Evolutionary conservation across 37 sponge, comb jelly and placozoan species (phyloP).

Genomic region (Eunapius fragilis): DNA sequence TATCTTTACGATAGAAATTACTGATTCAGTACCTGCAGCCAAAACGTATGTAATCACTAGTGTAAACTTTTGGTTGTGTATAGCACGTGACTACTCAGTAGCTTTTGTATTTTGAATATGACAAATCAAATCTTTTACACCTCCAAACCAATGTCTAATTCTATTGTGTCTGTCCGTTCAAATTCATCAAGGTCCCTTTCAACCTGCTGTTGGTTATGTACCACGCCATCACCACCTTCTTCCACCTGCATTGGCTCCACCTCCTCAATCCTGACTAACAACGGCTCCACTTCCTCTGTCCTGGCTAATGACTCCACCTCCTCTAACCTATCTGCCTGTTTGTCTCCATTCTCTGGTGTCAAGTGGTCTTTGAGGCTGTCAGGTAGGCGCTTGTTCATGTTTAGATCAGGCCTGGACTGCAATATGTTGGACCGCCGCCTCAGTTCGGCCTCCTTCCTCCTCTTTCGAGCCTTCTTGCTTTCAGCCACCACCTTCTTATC

Average conservation of each 20-base stretch:
- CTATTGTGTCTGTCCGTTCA: not conserved
- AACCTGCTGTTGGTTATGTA: not conserved
- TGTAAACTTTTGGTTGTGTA: too few relatives aligned
- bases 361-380: not conserved
- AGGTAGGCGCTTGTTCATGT: not conserved
- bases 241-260: not conserved
- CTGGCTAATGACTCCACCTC: not conserved
- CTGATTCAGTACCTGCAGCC: too few relatives aligned
- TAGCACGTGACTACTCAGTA: too few relatives aligned
- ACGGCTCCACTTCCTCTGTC: not conserved
- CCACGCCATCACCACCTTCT: not conserved
- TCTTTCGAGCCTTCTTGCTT: not conserved
- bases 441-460: not conserved
- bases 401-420: not conserved
- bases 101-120: too few relatives aligned
- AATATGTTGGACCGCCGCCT: not conserved
- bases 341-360: not conserved
- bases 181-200: not conserved
- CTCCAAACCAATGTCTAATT: not conserved
- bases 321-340: not conserved
- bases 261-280: not conserved
- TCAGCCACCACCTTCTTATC: slow-evolving; percentile 1
- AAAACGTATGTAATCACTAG: too few relatives aligned
- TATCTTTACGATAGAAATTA: too few relatives aligned
- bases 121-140: too few relatives aligned